A percentile compares a stretch with the other conserved stretches of the same genome.
phyloP scores from a whole-genome alignment of 2,888 invertebrate genomes.

The Tetragnatha montana region DNA sequence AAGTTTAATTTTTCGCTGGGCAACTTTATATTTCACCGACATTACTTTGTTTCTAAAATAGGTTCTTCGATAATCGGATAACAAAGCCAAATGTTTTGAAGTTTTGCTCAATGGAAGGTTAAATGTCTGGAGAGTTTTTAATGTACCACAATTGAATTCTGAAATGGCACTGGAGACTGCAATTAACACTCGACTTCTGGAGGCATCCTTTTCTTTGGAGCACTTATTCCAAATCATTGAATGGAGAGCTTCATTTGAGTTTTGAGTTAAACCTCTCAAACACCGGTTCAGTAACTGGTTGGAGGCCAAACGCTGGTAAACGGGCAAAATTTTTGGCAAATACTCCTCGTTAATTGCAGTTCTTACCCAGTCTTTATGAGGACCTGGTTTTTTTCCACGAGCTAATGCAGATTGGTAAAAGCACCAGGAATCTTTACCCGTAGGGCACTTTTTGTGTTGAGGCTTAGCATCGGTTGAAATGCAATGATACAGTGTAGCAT shows the following conservation, averaged over 20 bases:
- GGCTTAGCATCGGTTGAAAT: conserved; percentile 17
- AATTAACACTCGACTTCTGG: neutral
- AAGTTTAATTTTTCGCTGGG: conserved; percentile 12
- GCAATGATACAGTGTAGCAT: conserved; percentile 1
- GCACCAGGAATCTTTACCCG: neutral
- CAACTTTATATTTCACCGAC: neutral
- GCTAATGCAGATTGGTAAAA: neutral
- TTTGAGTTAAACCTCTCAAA: conserved; percentile 13
- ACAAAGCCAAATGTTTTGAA: neutral
- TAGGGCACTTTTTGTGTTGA: neutral
- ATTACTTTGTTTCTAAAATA: neutral
- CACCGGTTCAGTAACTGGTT: conserved; percentile 12
- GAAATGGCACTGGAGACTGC: conserved; percentile 7
- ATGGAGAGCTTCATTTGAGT: conserved; percentile 27
- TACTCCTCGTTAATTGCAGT: neutral
- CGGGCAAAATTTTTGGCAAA: conserved; percentile 19
- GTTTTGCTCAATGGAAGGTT: neutral
- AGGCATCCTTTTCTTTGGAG: conserved; percentile 13
- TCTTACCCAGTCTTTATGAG: neutral
- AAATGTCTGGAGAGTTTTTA: neutral
- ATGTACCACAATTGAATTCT: conserved; percentile 14
- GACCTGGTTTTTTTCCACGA: neutral
- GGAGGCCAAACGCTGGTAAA: conserved; percentile 18
- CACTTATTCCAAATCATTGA: conserved; percentile 37
- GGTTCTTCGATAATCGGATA: neutral